Conservation (phyloP, 2,113 vertebrate species). For the Cacatua alba region DNA sequence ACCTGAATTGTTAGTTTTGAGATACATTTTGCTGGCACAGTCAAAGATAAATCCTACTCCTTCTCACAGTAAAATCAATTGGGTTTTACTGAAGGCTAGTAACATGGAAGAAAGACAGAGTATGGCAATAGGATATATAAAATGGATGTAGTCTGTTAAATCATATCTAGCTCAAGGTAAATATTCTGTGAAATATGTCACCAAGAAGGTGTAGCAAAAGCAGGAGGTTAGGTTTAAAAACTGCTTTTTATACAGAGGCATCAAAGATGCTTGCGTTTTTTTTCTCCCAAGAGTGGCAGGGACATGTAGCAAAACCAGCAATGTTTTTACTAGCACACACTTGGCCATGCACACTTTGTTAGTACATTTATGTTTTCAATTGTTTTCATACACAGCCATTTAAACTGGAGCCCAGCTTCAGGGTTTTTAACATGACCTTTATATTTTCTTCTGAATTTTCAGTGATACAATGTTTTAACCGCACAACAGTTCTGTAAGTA, state of each 20-base stretch:
- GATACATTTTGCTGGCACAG: neutral
- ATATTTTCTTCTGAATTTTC: neutral
- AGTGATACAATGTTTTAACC: neutral
- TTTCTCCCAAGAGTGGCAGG: neutral
- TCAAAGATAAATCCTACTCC: neutral
- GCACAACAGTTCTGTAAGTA: neutral
- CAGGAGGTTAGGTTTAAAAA: neutral
- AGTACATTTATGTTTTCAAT: neutral
- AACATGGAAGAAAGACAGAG: neutral
- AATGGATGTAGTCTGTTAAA: neutral
- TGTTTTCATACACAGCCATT: neutral
- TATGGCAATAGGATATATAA: neutral
- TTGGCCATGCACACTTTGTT: neutral
- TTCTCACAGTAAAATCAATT: neutral
- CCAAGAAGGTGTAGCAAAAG: neutral
- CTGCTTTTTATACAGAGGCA: neutral
- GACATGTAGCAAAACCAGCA: neutral
- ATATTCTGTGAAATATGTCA: neutral
- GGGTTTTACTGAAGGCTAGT: neutral
- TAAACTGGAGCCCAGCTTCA: neutral
- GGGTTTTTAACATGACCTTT: neutral
- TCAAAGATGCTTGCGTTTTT: neutral
- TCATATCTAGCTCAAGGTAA: neutral
- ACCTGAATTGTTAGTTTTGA: neutral
- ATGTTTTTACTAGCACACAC: neutral